Conservation (phyloP, 2,888 invertebrate species). For the Lasioglossum marginatum region DNA sequence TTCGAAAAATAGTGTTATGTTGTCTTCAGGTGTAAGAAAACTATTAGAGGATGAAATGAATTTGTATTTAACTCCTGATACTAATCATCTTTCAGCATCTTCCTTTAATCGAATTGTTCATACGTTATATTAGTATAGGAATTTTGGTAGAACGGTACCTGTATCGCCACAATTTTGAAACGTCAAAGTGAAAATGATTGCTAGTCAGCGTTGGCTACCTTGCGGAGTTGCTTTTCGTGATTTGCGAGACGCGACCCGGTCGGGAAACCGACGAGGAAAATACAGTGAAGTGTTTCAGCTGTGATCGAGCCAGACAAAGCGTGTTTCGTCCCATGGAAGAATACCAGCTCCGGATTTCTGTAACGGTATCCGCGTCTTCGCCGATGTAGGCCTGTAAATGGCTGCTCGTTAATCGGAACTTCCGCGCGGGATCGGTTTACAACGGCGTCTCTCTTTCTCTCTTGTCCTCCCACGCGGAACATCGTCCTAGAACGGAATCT, state of each 20-base stretch:
- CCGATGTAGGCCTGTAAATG: conserved; percentile 29
- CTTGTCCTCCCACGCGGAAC: conserved; percentile 23
- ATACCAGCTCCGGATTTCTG: conserved; percentile 19
- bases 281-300: background rate
- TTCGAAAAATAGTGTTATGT: too few species aligned
- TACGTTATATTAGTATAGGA: too few species aligned
- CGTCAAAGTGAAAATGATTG: background rate
- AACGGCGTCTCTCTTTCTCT: background rate
- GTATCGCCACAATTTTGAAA: background rate
- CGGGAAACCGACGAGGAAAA: background rate
- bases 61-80: too few species aligned
- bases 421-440: conserved; percentile 19
- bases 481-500: background rate
- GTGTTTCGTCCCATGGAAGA: background rate
- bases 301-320: conserved; percentile 1
- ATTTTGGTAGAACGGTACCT: background rate
- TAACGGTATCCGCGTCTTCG: conserved; percentile 30
- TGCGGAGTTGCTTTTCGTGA: background rate
- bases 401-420: conserved; percentile 29
- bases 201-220: background rate
- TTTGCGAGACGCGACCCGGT: background rate
- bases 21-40: too few species aligned
- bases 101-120: too few species aligned
- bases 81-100: too few species aligned
- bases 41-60: too few species aligned